These are phyloP conservation scores for Andrena bicolor DNA, from an alignment of 2,888 invertebrate species.

Conservation along the genomic window DNA sequence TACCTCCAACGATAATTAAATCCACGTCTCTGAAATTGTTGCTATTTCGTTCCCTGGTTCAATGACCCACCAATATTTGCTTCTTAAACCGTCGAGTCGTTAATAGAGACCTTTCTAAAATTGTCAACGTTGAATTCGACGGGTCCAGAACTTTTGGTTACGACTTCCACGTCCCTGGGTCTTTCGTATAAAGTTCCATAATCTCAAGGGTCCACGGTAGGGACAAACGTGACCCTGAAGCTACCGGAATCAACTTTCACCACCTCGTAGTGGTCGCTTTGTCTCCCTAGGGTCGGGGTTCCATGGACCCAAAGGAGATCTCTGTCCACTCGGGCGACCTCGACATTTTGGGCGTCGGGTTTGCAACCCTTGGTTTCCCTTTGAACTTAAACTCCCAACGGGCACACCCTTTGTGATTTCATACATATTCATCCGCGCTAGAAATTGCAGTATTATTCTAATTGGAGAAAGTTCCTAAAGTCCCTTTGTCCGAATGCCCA, in stretches of 20 bases:
- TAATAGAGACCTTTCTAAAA: neutral
- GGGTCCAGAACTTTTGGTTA: neutral
- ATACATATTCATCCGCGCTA: neutral
- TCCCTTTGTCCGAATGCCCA: no score
- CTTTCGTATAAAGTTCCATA: neutral
- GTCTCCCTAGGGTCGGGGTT: neutral
- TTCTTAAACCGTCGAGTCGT: no score
- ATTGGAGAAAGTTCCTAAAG: neutral
- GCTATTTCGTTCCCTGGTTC: no score
- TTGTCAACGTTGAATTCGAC: neutral
- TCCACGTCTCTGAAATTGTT: no score
- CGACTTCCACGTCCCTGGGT: neutral
- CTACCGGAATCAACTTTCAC: neutral
- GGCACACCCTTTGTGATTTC: neutral
- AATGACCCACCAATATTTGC: no score
- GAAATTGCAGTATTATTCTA: conserved; percentile 1
- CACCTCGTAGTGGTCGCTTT: neutral
- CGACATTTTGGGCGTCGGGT: neutral
- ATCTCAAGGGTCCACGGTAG: neutral
- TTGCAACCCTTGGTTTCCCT: neutral
- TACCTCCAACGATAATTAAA: no score
- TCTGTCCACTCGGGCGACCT: neutral
- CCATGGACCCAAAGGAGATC: neutral
- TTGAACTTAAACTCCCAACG: no score
- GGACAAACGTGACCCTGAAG: neutral